Evolutionary conservation across 2,113 vertebrate species (phyloP), one percentile per base, ranked within the genome.

Genomic region (Tringa solitaria): DNA sequence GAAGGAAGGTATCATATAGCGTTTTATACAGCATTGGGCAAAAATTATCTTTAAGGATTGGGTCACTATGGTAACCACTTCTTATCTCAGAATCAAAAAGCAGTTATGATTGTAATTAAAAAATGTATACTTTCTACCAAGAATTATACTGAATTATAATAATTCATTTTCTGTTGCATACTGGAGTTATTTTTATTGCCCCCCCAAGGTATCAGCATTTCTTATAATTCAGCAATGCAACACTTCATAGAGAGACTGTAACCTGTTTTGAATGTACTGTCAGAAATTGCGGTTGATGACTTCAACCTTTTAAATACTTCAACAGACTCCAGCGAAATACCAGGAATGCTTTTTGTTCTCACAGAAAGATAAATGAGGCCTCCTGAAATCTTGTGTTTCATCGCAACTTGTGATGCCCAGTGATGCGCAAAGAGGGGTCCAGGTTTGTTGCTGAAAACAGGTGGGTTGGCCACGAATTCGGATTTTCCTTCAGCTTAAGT

Each of bases 21-120:
- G 18, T 83, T 93, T 92, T 65, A 51, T 48, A 43, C 41, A 63
- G 56, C 1, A 2, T 48, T 94, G 87, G 87, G 54, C 53, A 84
- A 95, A 89, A 96, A 90, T 76, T 93, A 79, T 94, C 94, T 95
- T 87, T 90, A 97, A 96, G 90, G 76, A 78, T 24, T 90, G 68
- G 60, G 57, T 98, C 97, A 91, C 97, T 97, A 97, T 97, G 93
- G 97, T 80, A 98, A 98, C 97, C 64, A 46, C 86, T 88, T 94
- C 72, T 96, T 89, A 89, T 84, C 80, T 93, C 81, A 77, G 91
- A 95, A 96, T 93, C 91, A 95, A 93, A 96, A 77, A 94, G 35
- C 5, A 2, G 1, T 69, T 91, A 61, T 53, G 65, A 87, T 90
- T 67, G 46, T 88, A 95, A 96, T 96, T 94, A 84, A 92, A 91